phyloP scores from a whole-genome alignment of 2,888 invertebrate genomes.

The Serripes groenlandicus region DNA sequence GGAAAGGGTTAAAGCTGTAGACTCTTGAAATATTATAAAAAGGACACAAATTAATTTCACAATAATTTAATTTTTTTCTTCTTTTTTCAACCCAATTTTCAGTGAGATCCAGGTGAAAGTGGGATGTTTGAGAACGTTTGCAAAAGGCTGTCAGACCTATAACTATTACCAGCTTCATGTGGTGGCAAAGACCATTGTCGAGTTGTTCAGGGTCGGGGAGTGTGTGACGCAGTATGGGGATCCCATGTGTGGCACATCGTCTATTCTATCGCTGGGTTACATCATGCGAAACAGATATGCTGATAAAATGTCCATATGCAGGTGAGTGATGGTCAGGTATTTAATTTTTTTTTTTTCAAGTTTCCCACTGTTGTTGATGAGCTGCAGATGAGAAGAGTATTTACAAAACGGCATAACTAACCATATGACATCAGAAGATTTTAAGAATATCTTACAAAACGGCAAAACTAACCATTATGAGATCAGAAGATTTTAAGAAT shows the following conservation, averaged over 20 bases:
- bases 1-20: background rate
- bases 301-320: conserved; percentile 48
- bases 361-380: no score
- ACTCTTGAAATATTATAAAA: background rate
- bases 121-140: conserved; percentile 41
- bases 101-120: conserved; percentile 30
- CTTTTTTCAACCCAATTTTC: conserved; percentile 9
- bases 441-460: no score
- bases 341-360: no score
- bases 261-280: conserved; percentile 46
- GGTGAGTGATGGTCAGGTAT: no score
- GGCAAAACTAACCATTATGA: no score
- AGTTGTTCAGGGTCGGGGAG: conserved; percentile 32
- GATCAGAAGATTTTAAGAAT: no score
- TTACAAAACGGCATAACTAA: no score
- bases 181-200: conserved; percentile 29
- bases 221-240: conserved; percentile 57
- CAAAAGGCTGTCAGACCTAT: conserved; percentile 37
- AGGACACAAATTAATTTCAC: no score
- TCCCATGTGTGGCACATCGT: conserved; percentile 52
- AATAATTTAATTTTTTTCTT: no score
- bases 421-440: no score
- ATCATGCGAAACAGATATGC: conserved; percentile 28
- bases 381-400: no score
- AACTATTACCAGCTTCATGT: conserved; percentile 33